Base-by-base conservation (phyloP, 1,140 invertebrate genomes). In the Leptoteleia sp. region DNA sequence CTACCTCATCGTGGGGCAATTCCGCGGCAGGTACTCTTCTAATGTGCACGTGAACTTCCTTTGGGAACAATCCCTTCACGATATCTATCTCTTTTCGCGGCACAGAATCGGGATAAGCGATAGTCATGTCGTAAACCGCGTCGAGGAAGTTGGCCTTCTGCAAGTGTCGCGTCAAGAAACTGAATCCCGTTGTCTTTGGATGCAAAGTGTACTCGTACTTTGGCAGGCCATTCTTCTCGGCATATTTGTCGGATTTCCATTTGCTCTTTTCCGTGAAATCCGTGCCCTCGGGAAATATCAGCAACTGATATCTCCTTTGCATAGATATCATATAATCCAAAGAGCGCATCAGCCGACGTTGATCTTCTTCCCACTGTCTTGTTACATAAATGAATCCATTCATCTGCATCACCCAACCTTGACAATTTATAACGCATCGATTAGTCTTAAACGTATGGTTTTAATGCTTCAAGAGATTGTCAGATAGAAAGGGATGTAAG, bases 281-380 rank as follows among this genome's bases (percentile, higher is more conserved):
- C 0, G 96, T 97, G 1, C 96, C 96, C 89, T 97, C 96, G 0
- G 96, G 96, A 84, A 97, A 98, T 59, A 98, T 90, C 9, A 97
- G 88, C 17, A 97, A 82, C 87, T 94, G 91, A 70, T 90, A 92
- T 6, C 90, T 92, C 77, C 92, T 92, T 8, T 91, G 83, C 5
- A 95, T 87, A 1, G 91, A 90, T 50, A 92, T 89, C 71, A 96
- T 93, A 86, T 97, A 96, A 81, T 95, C 91, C 8, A 96, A 85
- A 22, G 94, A 92, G 50, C 92, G 91, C 7, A 91, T 90, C 31
- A 97, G 87, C 38, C 92, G 91, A 0, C 88, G 77, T 83, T 94
- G 91, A 83, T 98, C 96, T 54, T 92, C 90, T 54, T 93, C 91
- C 95, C 96, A 97, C 57, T 92, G 92, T 50, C 96, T 91, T 43